These are phyloP conservation scores for Spea hammondii DNA, from an alignment of 2,797 vertebrate genomes.

Conservation along the genomic window DNA sequence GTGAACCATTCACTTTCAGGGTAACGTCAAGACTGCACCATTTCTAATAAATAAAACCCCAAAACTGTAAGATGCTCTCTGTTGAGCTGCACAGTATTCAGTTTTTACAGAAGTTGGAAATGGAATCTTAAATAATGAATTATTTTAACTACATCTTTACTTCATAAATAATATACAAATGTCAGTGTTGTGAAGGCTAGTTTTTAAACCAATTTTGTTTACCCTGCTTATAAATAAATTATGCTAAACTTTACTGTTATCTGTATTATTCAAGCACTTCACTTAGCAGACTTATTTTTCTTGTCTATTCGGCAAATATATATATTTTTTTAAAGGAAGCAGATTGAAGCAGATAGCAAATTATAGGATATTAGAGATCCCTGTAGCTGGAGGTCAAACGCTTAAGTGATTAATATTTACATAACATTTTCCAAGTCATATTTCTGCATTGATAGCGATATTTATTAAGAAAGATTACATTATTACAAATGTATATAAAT, in stretches of 20 bases:
- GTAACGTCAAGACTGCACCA: neutral
- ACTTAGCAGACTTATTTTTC: neutral
- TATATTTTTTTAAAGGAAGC: neutral
- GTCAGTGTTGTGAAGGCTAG: constrained; percentile 26
- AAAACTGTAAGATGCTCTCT: neutral
- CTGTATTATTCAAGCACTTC: constrained; percentile 26
- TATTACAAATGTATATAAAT: no score
- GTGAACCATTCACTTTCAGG: no score
- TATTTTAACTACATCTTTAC: constrained; percentile 29
- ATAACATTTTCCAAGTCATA: no score
- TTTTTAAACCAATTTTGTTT: constrained; percentile 24
- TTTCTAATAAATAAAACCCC: neutral
- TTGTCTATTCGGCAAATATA: neutral
- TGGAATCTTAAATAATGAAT: constrained; percentile 36
- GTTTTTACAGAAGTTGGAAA: constrained; percentile 16
- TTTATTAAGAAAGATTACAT: no score
- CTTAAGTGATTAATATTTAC: no score
- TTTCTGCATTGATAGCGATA: no score
- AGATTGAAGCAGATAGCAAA: neutral
- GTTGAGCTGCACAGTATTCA: neutral
- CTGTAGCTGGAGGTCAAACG: no score
- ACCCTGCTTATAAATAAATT: constrained; percentile 28
- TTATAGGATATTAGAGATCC: no score
- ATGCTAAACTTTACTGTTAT: constrained; percentile 2
- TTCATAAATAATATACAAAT: constrained; percentile 46